Evolutionary conservation across 2,888 invertebrate genomes (phyloP).

Genomic region (Agonopterix subpropinquella): DNA sequence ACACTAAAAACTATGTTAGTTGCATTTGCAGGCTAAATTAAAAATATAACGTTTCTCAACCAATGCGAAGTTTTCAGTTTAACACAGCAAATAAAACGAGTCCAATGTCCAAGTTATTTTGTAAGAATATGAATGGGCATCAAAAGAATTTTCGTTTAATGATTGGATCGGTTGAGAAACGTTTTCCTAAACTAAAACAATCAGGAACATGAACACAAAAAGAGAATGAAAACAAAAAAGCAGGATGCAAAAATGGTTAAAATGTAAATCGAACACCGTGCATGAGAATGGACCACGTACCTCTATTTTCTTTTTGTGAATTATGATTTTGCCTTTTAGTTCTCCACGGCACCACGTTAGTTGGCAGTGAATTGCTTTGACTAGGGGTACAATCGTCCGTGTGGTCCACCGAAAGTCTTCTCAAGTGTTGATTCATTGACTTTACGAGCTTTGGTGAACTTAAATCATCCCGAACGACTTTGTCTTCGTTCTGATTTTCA

Average conservation of each 20-base stretch:
- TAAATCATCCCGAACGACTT: constrained; percentile 47
- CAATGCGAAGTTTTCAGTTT: too few species aligned
- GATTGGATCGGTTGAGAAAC: too few species aligned
- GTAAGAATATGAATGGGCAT: too few species aligned
- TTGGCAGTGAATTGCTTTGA: constrained; percentile 62
- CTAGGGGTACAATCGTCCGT: constrained; percentile 55
- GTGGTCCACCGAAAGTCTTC: constrained; percentile 58
- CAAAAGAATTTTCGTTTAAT: too few species aligned
- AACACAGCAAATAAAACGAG: too few species aligned
- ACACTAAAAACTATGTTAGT: constrained; percentile 19
- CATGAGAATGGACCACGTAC: constrained; percentile 65
- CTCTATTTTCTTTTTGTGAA: constrained; percentile 68
- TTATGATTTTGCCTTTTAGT: constrained; percentile 58
- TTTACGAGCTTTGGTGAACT: constrained; percentile 68
- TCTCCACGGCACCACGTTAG: constrained; percentile 67
- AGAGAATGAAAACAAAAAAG: constrained; percentile 25
- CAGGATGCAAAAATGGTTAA: constrained; percentile 59
- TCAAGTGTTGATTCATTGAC: constrained; percentile 60
- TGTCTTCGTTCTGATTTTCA: constrained; percentile 31
- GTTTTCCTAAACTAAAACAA: too few species aligned
- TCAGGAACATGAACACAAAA: neutral
- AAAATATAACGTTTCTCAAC: too few species aligned
- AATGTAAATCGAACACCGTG: constrained; percentile 66
- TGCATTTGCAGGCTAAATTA: neutral
- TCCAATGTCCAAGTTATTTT: too few species aligned